phyloP scores from a whole-genome alignment of 2,888 invertebrate genomes.

The Drosophila nigritarsus region DNA sequence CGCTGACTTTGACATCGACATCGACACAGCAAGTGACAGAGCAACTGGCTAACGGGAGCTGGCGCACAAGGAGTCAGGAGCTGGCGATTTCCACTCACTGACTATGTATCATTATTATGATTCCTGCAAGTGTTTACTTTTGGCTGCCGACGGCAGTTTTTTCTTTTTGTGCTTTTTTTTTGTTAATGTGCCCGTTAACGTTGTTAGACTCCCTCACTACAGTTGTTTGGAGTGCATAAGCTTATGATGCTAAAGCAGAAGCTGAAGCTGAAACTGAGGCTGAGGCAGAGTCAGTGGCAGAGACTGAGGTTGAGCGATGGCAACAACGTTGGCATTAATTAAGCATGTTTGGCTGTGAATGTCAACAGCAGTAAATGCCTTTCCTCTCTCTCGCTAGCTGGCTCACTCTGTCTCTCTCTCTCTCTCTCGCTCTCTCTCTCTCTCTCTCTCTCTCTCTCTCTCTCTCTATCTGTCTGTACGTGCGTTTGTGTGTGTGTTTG shows the following conservation, averaged over 20 bases:
- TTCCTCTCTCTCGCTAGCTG: conserved; percentile 5
- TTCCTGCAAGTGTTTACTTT: conserved; percentile 78
- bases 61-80: conserved; percentile 33
- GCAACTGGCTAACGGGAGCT: conserved; percentile 54
- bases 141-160: conserved; percentile 63
- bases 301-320: conserved; percentile 51
- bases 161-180: neutral
- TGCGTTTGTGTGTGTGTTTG: conserved; percentile 26
- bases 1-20: neutral
- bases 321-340: conserved; percentile 75
- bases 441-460: neutral
- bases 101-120: conserved; percentile 76
- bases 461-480: neutral
- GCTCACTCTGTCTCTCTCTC: neutral
- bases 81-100: conserved; percentile 58
- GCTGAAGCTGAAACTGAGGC: conserved; percentile 14
- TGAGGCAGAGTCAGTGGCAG: conserved; percentile 27
- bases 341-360: conserved; percentile 81
- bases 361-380: conserved; percentile 73
- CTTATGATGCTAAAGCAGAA: conserved; percentile 7
- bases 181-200: conserved; percentile 76
- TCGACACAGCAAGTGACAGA: conserved; percentile 21
- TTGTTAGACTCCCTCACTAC: conserved; percentile 70
- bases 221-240: conserved; percentile 43
- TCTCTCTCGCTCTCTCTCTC: conserved; percentile 5